These are phyloP conservation scores for Grantiella picta DNA, from an alignment of 2,113 vertebrate species.

Conservation along the genomic window DNA sequence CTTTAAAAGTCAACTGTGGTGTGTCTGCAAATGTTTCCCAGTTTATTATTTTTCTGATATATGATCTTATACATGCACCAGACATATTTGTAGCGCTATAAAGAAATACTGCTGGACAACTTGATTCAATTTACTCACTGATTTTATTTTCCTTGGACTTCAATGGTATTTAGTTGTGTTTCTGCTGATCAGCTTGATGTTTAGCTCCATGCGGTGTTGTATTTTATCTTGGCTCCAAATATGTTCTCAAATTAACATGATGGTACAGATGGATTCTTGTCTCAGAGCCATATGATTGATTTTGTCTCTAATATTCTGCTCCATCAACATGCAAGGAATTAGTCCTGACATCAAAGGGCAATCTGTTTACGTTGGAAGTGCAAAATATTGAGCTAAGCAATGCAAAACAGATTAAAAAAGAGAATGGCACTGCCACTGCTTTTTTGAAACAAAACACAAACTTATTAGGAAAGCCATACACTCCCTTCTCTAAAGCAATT, in stretches of 20 bases:
- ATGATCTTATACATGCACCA: background rate
- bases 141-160: constrained; percentile 20
- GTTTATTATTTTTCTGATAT: background rate
- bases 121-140: background rate
- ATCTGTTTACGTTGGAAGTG: constrained; percentile 46
- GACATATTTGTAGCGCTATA: background rate
- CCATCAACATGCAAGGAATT: constrained; percentile 38
- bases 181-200: background rate
- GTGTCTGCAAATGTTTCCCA: background rate
- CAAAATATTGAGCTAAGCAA: background rate
- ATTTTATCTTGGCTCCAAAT: constrained; percentile 27
- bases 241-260: constrained; percentile 30
- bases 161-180: background rate
- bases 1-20: background rate
- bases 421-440: background rate
- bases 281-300: constrained; percentile 49
- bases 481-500: background rate
- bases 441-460: background rate
- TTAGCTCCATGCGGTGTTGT: background rate
- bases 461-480: background rate
- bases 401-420: constrained; percentile 29
- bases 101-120: background rate
- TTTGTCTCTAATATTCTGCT: constrained; percentile 43
- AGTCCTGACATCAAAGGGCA: constrained; percentile 53
- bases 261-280: constrained; percentile 48